These are phyloP conservation scores for Cervus canadensis DNA, from an alignment of 2,113 vertebrate genomes.

Conservation along the genomic window DNA sequence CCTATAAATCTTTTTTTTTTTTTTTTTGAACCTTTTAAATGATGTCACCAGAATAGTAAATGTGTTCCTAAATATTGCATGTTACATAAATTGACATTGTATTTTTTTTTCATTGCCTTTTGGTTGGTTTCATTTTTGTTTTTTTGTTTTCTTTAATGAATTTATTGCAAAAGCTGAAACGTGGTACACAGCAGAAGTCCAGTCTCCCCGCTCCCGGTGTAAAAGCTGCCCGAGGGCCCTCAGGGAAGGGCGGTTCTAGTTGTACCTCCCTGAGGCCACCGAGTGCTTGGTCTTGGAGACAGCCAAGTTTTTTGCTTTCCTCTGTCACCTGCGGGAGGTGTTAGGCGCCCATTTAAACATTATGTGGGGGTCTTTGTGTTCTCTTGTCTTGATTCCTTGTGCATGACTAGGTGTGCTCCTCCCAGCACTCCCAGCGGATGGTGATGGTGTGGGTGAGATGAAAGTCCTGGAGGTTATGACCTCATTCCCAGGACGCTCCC, in stretches of 20 bases:
- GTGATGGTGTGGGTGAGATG: neutral
- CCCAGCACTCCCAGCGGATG: neutral
- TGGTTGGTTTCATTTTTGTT: neutral
- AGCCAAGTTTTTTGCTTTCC: neutral
- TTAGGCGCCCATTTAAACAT: neutral
- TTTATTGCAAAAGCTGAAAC: neutral
- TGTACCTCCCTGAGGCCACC: neutral
- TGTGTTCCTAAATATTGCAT: neutral
- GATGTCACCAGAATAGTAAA: neutral
- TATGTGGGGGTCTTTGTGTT: neutral
- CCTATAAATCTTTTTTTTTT: neutral
- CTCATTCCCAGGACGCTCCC: neutral
- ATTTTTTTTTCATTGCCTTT: neutral
- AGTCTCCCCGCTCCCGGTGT: no score
- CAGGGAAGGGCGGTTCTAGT: neutral
- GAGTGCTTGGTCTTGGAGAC: neutral
- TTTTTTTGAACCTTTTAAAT: neutral
- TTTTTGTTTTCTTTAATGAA: neutral
- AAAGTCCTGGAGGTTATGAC: neutral
- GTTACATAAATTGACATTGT: neutral
- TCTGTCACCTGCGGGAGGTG: no score
- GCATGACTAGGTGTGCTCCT: accelerated
- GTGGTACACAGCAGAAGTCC: neutral
- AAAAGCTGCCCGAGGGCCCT: neutral
- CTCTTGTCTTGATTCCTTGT: neutral